phyloP scores from a whole-genome alignment of 1,140 invertebrate species.

The Cotesia chilonis region DNA sequence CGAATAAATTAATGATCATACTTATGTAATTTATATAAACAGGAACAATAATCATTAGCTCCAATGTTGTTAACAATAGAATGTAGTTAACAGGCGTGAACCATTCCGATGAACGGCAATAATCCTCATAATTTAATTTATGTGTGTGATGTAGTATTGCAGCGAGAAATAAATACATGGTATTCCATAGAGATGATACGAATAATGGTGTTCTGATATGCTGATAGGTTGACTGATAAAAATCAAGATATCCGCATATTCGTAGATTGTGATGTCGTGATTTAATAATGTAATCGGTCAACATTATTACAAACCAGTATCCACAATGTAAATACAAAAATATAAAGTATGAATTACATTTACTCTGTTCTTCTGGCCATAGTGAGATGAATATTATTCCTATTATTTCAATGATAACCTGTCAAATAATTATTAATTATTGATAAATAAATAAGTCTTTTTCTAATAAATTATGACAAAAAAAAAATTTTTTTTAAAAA shows the following conservation, averaged over 20 bases:
- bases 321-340: conserved; percentile 71
- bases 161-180: conserved; percentile 68
- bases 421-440: conserved; percentile 46
- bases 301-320: conserved; percentile 71
- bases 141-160: conserved; percentile 73
- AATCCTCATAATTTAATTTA: conserved; percentile 68
- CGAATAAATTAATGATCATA: conserved; percentile 54
- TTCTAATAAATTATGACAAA: no score
- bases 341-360: conserved; percentile 74
- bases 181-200: conserved; percentile 72
- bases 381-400: conserved; percentile 68
- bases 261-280: conserved; percentile 69
- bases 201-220: conserved; percentile 71
- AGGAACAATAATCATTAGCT: conserved; percentile 67
- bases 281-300: conserved; percentile 69
- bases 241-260: conserved; percentile 73
- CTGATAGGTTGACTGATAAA: conserved; percentile 71
- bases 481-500: no score
- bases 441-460: conserved; percentile 5
- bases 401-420: conserved; percentile 68
- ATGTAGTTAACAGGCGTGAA: conserved; percentile 71
- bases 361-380: conserved; percentile 67
- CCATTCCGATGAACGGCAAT: conserved; percentile 68
- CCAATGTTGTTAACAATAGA: conserved; percentile 66
- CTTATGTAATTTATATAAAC: conserved; percentile 71